These are phyloP conservation scores for Euplexia lucipara DNA, from an alignment of 2,888 invertebrate genomes.

Conservation along the genomic window DNA sequence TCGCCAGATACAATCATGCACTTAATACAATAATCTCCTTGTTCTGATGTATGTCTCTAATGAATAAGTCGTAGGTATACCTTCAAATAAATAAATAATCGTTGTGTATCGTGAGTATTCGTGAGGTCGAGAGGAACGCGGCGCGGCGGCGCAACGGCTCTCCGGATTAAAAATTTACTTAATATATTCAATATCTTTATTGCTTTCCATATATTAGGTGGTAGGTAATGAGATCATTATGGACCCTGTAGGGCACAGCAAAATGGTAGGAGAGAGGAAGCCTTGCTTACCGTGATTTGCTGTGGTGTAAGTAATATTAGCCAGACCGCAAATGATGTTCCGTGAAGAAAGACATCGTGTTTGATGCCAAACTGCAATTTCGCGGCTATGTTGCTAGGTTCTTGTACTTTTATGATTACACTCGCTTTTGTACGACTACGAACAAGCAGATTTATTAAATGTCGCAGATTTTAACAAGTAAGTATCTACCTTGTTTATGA, in stretches of 20 bases:
- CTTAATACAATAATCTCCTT: conserved; percentile 12
- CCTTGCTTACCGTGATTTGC: too few species aligned
- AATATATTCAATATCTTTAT: too few species aligned
- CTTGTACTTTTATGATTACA: neutral
- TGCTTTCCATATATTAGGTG: too few species aligned
- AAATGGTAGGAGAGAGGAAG: too few species aligned
- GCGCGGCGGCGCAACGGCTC: conserved; percentile 10
- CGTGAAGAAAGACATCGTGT: conserved; percentile 2
- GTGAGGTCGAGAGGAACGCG: conserved; percentile 13
- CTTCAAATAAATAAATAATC: too few species aligned
- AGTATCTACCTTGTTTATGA: too few species aligned
- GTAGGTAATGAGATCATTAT: too few species aligned
- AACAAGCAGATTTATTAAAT: too few species aligned
- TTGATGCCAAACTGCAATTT: conserved; percentile 1
- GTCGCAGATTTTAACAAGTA: too few species aligned
- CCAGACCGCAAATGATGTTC: conserved; percentile 15
- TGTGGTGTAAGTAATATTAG: conserved; percentile 14
- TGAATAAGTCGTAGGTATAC: too few species aligned
- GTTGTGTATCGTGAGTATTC: too few species aligned
- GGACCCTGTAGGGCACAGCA: too few species aligned
- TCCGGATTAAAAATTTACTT: conserved; percentile 39
- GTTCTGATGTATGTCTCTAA: conserved; percentile 5
- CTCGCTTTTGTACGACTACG: neutral
- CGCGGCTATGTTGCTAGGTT: neutral
- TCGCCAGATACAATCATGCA: neutral